Evolutionary conservation across 2,113 vertebrate genomes (phyloP).

Genomic region (Perca fluviatilis): DNA sequence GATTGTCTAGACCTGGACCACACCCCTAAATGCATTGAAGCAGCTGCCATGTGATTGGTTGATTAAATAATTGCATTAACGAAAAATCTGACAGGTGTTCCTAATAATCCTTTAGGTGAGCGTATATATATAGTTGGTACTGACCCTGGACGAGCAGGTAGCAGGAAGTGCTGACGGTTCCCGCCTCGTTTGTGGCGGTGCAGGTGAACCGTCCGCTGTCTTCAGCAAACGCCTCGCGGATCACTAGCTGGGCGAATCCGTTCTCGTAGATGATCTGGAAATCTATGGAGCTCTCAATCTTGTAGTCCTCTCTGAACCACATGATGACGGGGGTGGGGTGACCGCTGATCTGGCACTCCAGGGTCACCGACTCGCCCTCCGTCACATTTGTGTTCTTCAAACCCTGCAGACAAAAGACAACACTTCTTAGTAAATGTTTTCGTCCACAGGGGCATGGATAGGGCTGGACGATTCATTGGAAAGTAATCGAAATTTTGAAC

Average conservation of each 20-base stretch:
- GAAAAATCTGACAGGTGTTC: too few relatives aligned
- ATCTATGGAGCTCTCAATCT: conserved; percentile 96
- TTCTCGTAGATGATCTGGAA: conserved; percentile 94
- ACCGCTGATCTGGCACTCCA: conserved; percentile 94
- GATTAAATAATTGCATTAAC: too few relatives aligned
- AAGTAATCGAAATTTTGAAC: too few relatives aligned
- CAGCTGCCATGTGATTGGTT: too few relatives aligned
- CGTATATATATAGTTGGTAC: not conserved
- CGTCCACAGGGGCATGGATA: accelerated
- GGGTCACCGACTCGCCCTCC: conserved; percentile 94
- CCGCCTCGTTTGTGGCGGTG: conserved; percentile 94
- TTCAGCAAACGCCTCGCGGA: conserved; percentile 97
- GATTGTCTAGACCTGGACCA: too few relatives aligned
- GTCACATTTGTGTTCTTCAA: conserved; percentile 93
- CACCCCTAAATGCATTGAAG: too few relatives aligned
- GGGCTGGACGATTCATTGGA: too few relatives aligned
- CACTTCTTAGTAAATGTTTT: not conserved
- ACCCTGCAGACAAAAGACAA: conserved; percentile 76
- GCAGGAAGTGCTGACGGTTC: conserved; percentile 94
- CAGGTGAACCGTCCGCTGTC: conserved; percentile 98
- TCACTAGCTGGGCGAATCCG: conserved; percentile 88
- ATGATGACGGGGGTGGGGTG: conserved; percentile 90
- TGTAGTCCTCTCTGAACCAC: conserved; percentile 99
- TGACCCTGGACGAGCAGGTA: conserved; percentile 92
- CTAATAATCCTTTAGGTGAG: too few relatives aligned